These are phyloP conservation scores for Trachelus troglodyta DNA, from an alignment of 2,888 invertebrate genomes.

Conservation along the genomic window DNA sequence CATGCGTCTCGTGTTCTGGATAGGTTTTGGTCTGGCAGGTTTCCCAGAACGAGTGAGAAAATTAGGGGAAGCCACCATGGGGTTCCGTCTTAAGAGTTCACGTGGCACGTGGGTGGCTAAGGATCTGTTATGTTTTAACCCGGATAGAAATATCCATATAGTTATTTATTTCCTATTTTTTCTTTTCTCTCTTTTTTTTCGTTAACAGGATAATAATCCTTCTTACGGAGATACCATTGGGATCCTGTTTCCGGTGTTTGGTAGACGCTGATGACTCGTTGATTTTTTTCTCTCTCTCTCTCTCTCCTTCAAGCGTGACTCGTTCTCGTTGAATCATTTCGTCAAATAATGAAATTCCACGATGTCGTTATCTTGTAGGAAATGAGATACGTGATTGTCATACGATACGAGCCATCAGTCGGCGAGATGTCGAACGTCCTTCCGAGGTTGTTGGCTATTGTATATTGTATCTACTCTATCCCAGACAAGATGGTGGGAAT, in stretches of 20 bases:
- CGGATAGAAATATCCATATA: background rate
- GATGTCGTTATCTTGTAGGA: constrained; percentile 51
- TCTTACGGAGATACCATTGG: background rate
- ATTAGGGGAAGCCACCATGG: constrained; percentile 11
- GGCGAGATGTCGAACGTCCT: constrained; percentile 25
- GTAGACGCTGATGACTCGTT: background rate
- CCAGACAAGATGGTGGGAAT: constrained; percentile 43
- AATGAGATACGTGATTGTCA: constrained; percentile 53
- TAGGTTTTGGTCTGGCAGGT: constrained; percentile 19
- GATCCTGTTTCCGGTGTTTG: background rate
- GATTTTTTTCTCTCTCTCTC: background rate
- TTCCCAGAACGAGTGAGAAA: constrained; percentile 18
- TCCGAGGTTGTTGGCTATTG: constrained; percentile 33
- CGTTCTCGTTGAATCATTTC: constrained; percentile 1
- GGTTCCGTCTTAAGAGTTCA: background rate
- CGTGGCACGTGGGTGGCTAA: background rate
- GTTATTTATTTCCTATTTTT: background rate
- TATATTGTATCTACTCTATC: constrained; percentile 3
- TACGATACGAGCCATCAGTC: constrained; percentile 22
- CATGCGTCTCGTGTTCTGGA: constrained; percentile 9
- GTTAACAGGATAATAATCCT: background rate
- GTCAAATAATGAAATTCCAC: constrained; percentile 47
- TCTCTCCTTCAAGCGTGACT: background rate
- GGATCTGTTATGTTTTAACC: background rate
- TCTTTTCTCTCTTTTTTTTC: background rate